phyloP scores from a whole-genome alignment of 1,140 invertebrate species.

The Drosophila ambigua region DNA sequence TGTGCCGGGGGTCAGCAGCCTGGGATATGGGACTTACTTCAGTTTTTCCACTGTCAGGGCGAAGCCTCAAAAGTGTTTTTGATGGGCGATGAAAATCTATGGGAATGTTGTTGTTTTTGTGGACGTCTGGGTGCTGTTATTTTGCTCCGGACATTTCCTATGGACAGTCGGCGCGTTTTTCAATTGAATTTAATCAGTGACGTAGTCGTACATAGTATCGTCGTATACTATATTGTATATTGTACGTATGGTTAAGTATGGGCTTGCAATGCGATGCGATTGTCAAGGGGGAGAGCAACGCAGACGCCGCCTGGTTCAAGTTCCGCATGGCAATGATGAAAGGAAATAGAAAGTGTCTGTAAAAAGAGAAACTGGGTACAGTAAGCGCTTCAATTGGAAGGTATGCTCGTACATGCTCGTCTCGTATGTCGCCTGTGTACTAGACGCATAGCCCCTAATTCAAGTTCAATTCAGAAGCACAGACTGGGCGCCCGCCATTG shows the following conservation, averaged over 20 bases:
- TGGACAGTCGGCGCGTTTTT: constrained; percentile 51
- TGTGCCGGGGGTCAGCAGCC: background rate
- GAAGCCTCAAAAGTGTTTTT: constrained; percentile 69
- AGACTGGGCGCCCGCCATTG: constrained; percentile 48
- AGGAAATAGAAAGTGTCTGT: constrained; percentile 65
- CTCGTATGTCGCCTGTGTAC: constrained; percentile 2
- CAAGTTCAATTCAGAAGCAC: constrained; percentile 59
- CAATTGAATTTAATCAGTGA: constrained; percentile 82
- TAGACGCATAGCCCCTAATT: constrained; percentile 41
- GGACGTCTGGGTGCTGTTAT: constrained; percentile 31
- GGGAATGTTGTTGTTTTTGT: constrained; percentile 40
- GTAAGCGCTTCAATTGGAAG: background rate
- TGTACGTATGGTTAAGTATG: background rate
- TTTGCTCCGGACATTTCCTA: constrained; percentile 35
- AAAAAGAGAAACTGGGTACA: constrained; percentile 10
- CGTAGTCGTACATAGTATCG: constrained; percentile 46
- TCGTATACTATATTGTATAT: background rate
- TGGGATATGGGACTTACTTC: background rate
- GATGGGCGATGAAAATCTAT: constrained; percentile 55
- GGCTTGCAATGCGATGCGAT: constrained; percentile 12
- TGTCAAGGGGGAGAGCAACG: constrained; percentile 34
- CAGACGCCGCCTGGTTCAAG: constrained; percentile 20
- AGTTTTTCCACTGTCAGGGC: constrained; percentile 1
- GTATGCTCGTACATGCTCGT: background rate
- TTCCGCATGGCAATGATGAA: constrained; percentile 58